Percentiles rank a stretch among this genome's conserved stretches.
These are phyloP conservation scores for Acipenser transmontanus DNA, from an alignment of 2,797 vertebrate genomes.

Conservation along the genomic window DNA sequence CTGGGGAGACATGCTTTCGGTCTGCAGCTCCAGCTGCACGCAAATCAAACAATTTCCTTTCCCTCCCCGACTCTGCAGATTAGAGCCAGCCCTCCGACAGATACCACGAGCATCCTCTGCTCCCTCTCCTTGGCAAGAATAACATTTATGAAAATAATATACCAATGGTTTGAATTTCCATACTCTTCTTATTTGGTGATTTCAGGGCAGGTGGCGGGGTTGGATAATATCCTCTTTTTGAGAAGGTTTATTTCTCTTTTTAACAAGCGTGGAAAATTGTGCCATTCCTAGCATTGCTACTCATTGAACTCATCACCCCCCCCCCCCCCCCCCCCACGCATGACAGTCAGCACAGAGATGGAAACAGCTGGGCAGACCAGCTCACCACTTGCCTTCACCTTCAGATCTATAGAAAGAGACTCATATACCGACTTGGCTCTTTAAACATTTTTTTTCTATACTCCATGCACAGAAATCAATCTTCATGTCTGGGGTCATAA, in stretches of 20 bases:
- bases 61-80: constrained; percentile 59
- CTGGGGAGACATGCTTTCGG: constrained; percentile 29
- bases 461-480: too few relatives aligned
- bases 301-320: constrained; percentile 37
- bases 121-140: constrained; percentile 58
- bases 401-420: constrained; percentile 10
- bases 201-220: constrained; percentile 48
- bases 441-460: too few relatives aligned
- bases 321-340: constrained; percentile 37
- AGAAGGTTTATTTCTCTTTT: constrained; percentile 66
- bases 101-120: constrained; percentile 46
- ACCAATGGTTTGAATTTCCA: constrained; percentile 51
- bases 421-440: too few relatives aligned
- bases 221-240: constrained; percentile 69
- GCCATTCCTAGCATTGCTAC: constrained; percentile 64
- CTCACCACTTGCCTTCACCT: constrained; percentile 45
- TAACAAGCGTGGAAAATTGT: constrained; percentile 65
- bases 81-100: constrained; percentile 58
- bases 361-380: constrained; percentile 45
- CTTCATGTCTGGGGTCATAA: too few relatives aligned
- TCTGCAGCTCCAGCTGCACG: constrained; percentile 4
- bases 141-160: constrained; percentile 71
- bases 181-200: constrained; percentile 44
- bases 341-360: constrained; percentile 33
- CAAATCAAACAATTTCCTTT: constrained; percentile 68